These are phyloP conservation scores for Belgica antarctica DNA, from an alignment of 2,888 invertebrate genomes.

Conservation along the genomic window DNA sequence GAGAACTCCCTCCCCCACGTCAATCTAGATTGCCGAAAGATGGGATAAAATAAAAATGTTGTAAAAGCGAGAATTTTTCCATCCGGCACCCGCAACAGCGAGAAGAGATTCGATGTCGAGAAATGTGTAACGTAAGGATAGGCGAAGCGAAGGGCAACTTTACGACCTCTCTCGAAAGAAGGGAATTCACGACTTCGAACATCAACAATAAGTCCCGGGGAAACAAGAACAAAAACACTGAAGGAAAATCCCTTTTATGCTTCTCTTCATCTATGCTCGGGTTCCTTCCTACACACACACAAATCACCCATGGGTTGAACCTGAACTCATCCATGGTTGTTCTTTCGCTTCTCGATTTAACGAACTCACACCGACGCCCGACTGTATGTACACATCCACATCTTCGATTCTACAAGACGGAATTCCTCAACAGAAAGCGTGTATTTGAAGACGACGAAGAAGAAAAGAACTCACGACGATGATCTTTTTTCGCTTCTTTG, in stretches of 20 bases:
- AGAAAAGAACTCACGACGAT: not conserved
- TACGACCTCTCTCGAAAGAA: not conserved
- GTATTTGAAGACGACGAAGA: not conserved
- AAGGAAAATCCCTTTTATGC: constrained; percentile 41
- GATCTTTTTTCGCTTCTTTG: not conserved
- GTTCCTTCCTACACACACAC: no score
- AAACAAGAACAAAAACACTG: constrained; percentile 24
- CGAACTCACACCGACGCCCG: not conserved
- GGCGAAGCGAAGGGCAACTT: not conserved
- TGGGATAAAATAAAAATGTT: constrained; percentile 11
- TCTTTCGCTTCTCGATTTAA: not conserved
- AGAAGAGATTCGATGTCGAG: not conserved
- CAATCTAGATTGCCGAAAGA: not conserved
- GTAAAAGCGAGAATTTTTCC: constrained; percentile 19
- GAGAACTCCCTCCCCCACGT: no score
- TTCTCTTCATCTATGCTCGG: constrained; percentile 25
- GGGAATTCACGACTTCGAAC: constrained; percentile 6
- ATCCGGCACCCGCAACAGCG: constrained; percentile 39
- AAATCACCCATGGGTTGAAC: constrained; percentile 32
- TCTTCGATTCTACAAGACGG: constrained; percentile 25
- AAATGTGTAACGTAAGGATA: not conserved
- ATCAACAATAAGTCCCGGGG: constrained; percentile 16
- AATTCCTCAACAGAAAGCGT: constrained; percentile 32
- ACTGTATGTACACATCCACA: constrained; percentile 16
- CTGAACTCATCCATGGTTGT: constrained; percentile 34